Evolutionary conservation across 2,113 vertebrate genomes (phyloP).

Genomic region (Anguilla rostrata): DNA sequence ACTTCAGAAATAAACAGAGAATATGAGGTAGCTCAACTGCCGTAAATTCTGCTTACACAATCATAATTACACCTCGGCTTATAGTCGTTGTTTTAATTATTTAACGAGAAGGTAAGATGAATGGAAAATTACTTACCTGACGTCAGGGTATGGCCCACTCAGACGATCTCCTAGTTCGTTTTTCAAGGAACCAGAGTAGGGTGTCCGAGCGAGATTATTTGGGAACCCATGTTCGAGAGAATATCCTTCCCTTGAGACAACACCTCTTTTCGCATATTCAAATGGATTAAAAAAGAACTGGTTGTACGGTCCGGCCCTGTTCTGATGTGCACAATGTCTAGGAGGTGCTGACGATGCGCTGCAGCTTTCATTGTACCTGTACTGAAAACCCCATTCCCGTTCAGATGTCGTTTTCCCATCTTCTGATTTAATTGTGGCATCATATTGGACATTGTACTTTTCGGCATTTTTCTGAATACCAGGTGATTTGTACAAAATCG

Average conservation of each 20-base stretch:
- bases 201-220: conserved; percentile 56
- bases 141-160: conserved; percentile 67
- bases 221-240: conserved; percentile 64
- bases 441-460: background rate
- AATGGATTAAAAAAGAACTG: conserved; percentile 15
- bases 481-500: background rate
- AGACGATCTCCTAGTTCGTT: conserved; percentile 69
- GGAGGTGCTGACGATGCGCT: conserved; percentile 36
- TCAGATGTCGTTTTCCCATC: background rate
- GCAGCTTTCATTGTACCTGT: conserved; percentile 10
- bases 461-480: background rate
- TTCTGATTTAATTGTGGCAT: conserved; percentile 26
- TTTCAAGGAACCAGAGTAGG: conserved; percentile 70
- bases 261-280: conserved; percentile 5
- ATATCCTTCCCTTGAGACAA: background rate
- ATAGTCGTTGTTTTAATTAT: background rate
- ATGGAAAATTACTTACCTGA: conserved; percentile 60
- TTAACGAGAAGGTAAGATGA: background rate
- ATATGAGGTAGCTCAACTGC: background rate
- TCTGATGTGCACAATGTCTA: conserved; percentile 50
- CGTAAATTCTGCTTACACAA: background rate
- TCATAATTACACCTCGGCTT: background rate
- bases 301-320: background rate
- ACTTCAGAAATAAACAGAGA: background rate
- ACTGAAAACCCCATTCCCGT: conserved; percentile 41